A percentile compares a stretch with the other conserved stretches of the same genome.
Evolutionary conservation across 2,888 invertebrate species (phyloP).

Genomic region (Lacanobia wlatinum): DNA sequence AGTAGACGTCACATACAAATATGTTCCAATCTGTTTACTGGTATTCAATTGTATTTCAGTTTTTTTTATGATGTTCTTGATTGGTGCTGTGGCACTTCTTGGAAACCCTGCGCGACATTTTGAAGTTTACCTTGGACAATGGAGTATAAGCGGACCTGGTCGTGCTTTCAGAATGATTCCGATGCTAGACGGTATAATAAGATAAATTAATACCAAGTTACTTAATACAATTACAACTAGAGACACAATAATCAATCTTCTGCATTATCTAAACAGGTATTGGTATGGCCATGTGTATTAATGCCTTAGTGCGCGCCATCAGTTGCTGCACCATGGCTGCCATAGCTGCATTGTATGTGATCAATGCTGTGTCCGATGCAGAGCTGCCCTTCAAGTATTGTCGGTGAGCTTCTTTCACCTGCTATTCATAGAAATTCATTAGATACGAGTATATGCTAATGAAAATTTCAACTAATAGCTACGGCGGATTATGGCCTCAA

Average conservation of each 20-base stretch:
- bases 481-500: too few species aligned
- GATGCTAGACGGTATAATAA: slow-evolving; percentile 79
- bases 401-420: slow-evolving; percentile 71
- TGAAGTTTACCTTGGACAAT: slow-evolving; percentile 87
- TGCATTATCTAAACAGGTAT: slow-evolving; percentile 75
- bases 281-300: slow-evolving; percentile 85
- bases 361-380: slow-evolving; percentile 77
- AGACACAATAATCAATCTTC: slow-evolving; percentile 6
- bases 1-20: too few species aligned
- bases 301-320: slow-evolving; percentile 83
- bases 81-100: slow-evolving; percentile 72
- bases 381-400: slow-evolving; percentile 84
- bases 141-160: slow-evolving; percentile 88
- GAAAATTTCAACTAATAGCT: too few species aligned
- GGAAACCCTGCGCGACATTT: slow-evolving; percentile 87
- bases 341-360: slow-evolving; percentile 78
- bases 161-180: slow-evolving; percentile 86
- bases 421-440: too few species aligned
- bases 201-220: neutral
- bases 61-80: slow-evolving; percentile 78
- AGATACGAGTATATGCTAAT: too few species aligned
- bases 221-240: neutral
- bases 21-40: neutral
- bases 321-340: slow-evolving; percentile 81
- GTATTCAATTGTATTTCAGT: slow-evolving; percentile 69